These are phyloP conservation scores for Catharus fuscescens DNA, from an alignment of 2,113 vertebrate genomes.

Conservation along the genomic window DNA sequence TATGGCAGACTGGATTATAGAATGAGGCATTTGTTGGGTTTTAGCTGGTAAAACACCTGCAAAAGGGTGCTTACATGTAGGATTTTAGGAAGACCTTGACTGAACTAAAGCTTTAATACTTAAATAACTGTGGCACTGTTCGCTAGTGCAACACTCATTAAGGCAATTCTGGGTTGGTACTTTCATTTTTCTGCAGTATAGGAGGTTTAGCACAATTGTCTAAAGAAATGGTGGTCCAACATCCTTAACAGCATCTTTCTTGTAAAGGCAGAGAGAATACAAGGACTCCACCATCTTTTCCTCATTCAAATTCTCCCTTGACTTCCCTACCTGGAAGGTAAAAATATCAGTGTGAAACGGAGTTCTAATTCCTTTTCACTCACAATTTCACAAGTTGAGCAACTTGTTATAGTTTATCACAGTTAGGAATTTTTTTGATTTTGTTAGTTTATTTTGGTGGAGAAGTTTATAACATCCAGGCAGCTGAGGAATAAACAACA, in stretches of 20 bases:
- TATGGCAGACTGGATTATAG: background rate
- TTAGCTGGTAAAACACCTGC: background rate
- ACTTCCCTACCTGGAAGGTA: background rate
- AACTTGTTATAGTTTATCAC: background rate
- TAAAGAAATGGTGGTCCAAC: background rate
- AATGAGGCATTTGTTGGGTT: background rate
- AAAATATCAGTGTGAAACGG: background rate
- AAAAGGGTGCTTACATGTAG: constrained; percentile 12
- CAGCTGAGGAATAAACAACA: constrained; percentile 12
- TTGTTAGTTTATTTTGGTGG: constrained; percentile 21
- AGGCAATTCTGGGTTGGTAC: background rate
- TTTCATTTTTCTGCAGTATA: background rate
- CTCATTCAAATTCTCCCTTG: background rate
- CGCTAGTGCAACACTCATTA: background rate
- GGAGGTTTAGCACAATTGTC: background rate
- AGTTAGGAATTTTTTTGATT: background rate
- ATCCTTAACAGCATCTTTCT: background rate
- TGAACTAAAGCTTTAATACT: background rate
- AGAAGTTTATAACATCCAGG: background rate
- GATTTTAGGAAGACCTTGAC: constrained; percentile 8
- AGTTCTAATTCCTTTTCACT: background rate
- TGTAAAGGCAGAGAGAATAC: background rate
- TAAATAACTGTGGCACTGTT: background rate
- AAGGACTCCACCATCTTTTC: background rate
- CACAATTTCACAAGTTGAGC: background rate